Conservation (phyloP, 2,797 vertebrate genomes). For the Coregonus ussuriensis region DNA sequence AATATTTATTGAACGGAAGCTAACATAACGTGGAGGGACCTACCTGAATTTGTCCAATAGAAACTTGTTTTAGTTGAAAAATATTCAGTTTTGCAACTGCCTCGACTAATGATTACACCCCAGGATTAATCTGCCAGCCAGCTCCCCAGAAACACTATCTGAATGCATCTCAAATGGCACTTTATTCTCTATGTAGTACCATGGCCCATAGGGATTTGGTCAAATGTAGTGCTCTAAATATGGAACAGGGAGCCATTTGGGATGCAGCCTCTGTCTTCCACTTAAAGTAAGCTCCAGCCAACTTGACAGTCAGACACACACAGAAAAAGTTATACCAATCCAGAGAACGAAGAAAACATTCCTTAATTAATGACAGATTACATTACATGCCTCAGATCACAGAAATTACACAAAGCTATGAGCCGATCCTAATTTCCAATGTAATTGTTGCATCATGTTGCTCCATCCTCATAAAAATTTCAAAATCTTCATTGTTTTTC, state of each 20-base stretch:
- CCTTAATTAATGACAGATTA: constrained; percentile 75
- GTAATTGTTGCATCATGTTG: constrained; percentile 70
- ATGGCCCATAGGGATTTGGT: background rate
- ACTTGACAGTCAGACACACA: constrained; percentile 15
- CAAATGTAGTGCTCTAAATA: background rate
- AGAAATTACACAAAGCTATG: constrained; percentile 73
- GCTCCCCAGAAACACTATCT: no score
- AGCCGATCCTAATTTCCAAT: constrained; percentile 74
- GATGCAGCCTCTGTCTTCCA: constrained; percentile 6
- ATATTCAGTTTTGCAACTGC: no score
- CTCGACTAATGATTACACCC: no score
- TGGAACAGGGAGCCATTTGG: background rate
- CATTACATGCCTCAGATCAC: constrained; percentile 71
- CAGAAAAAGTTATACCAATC: constrained; percentile 6
- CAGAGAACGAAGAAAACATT: constrained; percentile 11
- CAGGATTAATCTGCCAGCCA: no score
- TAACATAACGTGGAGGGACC: no score
- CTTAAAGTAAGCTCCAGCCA: constrained; percentile 27
- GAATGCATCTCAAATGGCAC: no score
- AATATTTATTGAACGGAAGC: no score
- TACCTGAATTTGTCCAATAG: no score
- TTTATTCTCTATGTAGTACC: background rate
- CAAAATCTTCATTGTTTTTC: constrained; percentile 14
- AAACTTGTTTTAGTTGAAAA: no score
- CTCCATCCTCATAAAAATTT: constrained; percentile 47